A percentile compares a stretch with the other conserved stretches of the same genome.
These are phyloP conservation scores for Lordiphosa collinella DNA, from an alignment of 1,140 invertebrate genomes.

Conservation along the genomic window DNA sequence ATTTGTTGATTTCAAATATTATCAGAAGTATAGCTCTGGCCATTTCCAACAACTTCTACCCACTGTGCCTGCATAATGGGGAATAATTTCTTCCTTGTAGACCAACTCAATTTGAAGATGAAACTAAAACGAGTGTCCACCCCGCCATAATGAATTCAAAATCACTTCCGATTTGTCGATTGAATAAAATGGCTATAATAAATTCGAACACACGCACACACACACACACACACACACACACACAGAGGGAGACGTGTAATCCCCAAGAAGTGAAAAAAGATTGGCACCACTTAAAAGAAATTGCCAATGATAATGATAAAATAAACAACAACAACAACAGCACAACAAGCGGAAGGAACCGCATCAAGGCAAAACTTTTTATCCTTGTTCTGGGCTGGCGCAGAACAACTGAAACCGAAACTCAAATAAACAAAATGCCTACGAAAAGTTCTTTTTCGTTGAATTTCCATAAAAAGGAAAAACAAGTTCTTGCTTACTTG, in stretches of 20 bases:
- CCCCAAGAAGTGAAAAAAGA: conserved; percentile 75
- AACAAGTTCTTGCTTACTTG: conserved; percentile 50
- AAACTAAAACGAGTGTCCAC: conserved; percentile 20
- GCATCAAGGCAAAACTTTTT: conserved; percentile 10
- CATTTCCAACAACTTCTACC: neutral
- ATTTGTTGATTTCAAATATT: too few species aligned
- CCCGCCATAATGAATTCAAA: conserved; percentile 68
- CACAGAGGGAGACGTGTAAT: conserved; percentile 35
- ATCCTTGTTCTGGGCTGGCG: neutral
- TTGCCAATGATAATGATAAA: conserved; percentile 74
- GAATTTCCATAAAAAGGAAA: conserved; percentile 63
- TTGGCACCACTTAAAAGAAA: conserved; percentile 78
- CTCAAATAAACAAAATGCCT: conserved; percentile 68
- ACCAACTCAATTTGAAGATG: conserved; percentile 4
- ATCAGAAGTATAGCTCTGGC: too few species aligned
- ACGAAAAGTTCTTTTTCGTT: conserved; percentile 47
- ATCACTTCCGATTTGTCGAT: conserved; percentile 79
- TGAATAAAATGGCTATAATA: conserved; percentile 79
- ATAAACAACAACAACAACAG: conserved; percentile 61
- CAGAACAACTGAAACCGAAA: conserved; percentile 8
- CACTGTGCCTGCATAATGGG: conserved; percentile 5
- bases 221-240: conserved; percentile 14
- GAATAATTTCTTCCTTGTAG: neutral
- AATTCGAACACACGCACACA: conserved; percentile 55
- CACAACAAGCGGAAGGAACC: conserved; percentile 19